phyloP scores from a whole-genome alignment of 2,113 vertebrate genomes.

The Aphyosemion australe region DNA sequence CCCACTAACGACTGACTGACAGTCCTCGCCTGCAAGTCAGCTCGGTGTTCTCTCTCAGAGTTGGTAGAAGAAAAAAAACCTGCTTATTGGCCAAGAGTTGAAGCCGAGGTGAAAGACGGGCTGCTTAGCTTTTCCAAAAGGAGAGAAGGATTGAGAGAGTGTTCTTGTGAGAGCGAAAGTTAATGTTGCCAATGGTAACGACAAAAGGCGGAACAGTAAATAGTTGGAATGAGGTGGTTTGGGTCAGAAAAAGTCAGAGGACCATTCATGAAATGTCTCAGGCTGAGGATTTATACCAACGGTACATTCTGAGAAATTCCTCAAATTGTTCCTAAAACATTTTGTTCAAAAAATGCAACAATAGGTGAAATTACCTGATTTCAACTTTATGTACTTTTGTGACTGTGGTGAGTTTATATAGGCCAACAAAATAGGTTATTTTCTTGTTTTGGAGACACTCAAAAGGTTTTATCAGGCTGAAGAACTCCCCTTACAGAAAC shows the following conservation, averaged over 20 bases:
- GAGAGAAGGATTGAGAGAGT: conserved; percentile 26
- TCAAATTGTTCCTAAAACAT: conserved; percentile 5
- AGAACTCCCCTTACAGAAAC: too few relatives aligned
- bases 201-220: conserved; percentile 37
- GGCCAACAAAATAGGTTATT: too few relatives aligned
- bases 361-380: not conserved
- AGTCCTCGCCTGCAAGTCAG: conserved; percentile 54
- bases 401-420: too few relatives aligned
- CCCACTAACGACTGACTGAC: conserved; percentile 62
- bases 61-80: conserved; percentile 18
- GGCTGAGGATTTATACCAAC: not conserved
- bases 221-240: conserved; percentile 36
- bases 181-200: conserved; percentile 47
- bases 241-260: conserved; percentile 22
- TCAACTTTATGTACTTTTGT: too few relatives aligned
- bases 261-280: conserved; percentile 31
- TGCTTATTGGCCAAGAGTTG: conserved; percentile 63
- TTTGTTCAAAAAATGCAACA: not conserved
- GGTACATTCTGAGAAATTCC: not conserved
- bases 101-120: conserved; percentile 65
- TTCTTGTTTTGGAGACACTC: too few relatives aligned
- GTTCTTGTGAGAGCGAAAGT: conserved; percentile 32
- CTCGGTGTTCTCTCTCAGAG: conserved; percentile 43
- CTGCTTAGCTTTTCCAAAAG: conserved; percentile 42
- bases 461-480: too few relatives aligned